These are phyloP conservation scores for Rhagonycha fulva DNA, from an alignment of 2,888 invertebrate species.

Conservation along the genomic window DNA sequence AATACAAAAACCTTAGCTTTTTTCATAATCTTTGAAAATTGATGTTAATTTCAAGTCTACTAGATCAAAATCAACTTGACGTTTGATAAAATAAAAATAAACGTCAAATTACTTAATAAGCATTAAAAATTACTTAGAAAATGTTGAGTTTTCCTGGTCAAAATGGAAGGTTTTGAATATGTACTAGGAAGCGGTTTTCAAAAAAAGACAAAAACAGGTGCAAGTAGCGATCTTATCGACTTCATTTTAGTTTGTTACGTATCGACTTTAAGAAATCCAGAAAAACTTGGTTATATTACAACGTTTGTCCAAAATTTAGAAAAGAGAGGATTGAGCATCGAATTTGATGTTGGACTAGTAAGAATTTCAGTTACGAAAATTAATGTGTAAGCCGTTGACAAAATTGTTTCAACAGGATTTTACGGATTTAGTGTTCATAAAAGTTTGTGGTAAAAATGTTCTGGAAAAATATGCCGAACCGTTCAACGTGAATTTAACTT, in stretches of 20 bases:
- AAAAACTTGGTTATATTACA: conserved; percentile 30
- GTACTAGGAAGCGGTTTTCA: neutral
- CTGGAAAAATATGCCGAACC: conserved; percentile 37
- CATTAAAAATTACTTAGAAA: neutral
- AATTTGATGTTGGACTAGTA: conserved; percentile 39
- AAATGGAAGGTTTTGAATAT: neutral
- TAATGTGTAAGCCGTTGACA: neutral
- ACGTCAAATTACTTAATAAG: neutral
- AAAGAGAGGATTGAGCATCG: conserved; percentile 42
- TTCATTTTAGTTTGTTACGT: conserved; percentile 41
- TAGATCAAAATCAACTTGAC: neutral
- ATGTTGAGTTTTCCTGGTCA: neutral
- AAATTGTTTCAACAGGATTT: conserved; percentile 33
- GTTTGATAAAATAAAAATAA: neutral
- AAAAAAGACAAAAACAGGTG: conserved; percentile 5
- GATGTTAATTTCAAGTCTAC: too few relatives aligned
- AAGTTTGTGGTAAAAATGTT: conserved; percentile 45
- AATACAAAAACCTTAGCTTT: too few relatives aligned
- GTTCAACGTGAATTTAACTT: conserved; percentile 40
- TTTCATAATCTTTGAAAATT: too few relatives aligned
- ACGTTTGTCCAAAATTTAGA: conserved; percentile 41
- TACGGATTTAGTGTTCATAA: conserved; percentile 43
- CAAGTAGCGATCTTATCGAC: conserved; percentile 42
- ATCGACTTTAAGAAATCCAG: conserved; percentile 12
- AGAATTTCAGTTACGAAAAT: neutral